Evolutionary conservation across 1,140 invertebrate species (phyloP), one percentile per base, ranked within the genome.

Genomic region (Reticulitermes speratus): DNA sequence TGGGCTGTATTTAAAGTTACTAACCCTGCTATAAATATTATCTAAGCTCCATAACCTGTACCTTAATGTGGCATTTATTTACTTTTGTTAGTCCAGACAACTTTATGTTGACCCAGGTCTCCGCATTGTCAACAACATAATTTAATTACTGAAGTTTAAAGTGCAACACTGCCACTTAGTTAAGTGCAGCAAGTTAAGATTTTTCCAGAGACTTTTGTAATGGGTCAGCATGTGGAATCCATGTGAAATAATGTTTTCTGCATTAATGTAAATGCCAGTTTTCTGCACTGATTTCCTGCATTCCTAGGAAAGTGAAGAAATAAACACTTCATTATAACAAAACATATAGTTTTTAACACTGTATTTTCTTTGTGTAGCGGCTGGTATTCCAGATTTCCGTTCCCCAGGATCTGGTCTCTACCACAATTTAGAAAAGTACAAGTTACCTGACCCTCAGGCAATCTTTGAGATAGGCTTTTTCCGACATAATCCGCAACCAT

Each of bases 341-440:
- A 75, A 25, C 14, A 11, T 75, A 11, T 75, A 55, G 52, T 75
- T 30, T 7, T 75, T 75, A 75, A n/a, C 25, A 30, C 16, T 30
- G 7, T 16, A 25, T 84, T 52, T 52, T 44, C 83, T 87, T 87
- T 75, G 8, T 75, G 65, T 90, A 97, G 97, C 97, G 91, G 97
- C 97, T 87, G 98, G 98, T 87, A 99, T 99, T 89, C 98, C 98
- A 75, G 98, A 99, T 91, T 98, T 97, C 91, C 94, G 98, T 30
- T 97, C 96, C 52, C 97, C 97, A 12, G 96, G 95, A 48, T 96
- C 95, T 87, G 98, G 98, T 8, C 91, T 99, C 2, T 99, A 99
- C 91, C 94, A 96, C 90, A 99, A 99, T 91, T 92, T 99, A 55
- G 93, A 96, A 87, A 97, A 98, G 90, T 99, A 98, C 90, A 95